Evolutionary conservation across 2,113 vertebrate species (phyloP), one percentile per base, ranked within the genome.

Genomic region (Uropsilus gracilis): DNA sequence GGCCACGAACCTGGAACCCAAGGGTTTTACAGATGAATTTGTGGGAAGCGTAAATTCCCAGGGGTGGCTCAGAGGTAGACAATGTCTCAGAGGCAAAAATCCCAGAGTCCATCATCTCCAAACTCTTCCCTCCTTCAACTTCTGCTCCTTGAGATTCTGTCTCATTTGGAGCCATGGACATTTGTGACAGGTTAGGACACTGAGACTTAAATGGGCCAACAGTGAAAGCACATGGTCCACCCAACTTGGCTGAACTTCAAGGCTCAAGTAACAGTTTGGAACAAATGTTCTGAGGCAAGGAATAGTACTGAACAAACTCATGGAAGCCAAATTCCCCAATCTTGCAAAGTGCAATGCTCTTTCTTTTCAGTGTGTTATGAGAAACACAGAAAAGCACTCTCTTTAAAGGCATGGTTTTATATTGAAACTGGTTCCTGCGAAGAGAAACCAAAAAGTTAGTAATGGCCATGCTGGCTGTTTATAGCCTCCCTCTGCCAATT

Each of bases 381-480:
- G 55, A 96, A 83, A 28, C 63, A 24, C 44, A 34, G 37, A 89
- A 46, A 86, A 37, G 37, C 8, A n/a, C 14, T 72, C 8, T 92
- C 30, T 66, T 83, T 75, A 68, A 88, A 94, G 44, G 44, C 61
- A 85, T 84, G 17, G 37, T 86, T 94, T 88, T 87, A 61, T 94
- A 92, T 96, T 84, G 64, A 92, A 95, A 50, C 82, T 66, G 16
- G 39, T 76, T 95, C 59, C 71, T 83, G 91, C 95, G 95, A 92
- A 68, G 96, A 42, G 91, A 97, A 95, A 89, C 89, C 86, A 53
- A 87, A 95, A 95, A 64, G 89, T 86, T 76, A 83, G 64, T 68
- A 55, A 91, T 71, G 75, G 42, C 69, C 8, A 0, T 50, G 13
- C 59, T 69, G 48, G n/a, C 69, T 91, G 78, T 81, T 96, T 93